These are phyloP conservation scores for Guaruba guarouba DNA, from an alignment of 2,113 vertebrate species.

Conservation along the genomic window DNA sequence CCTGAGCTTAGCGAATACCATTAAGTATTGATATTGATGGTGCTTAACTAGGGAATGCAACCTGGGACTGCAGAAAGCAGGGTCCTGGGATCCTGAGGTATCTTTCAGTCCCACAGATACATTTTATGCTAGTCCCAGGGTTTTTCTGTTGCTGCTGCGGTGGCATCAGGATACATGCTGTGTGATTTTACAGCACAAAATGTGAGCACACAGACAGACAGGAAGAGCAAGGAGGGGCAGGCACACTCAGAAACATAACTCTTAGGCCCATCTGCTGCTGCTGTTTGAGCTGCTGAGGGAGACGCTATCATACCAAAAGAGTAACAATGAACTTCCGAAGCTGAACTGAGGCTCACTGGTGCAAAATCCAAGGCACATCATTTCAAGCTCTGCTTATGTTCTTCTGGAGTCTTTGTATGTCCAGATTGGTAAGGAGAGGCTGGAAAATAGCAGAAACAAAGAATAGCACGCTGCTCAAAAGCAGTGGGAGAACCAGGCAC, in stretches of 20 bases:
- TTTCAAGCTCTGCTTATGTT: neutral
- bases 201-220: neutral
- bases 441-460: neutral
- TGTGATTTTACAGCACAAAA: constrained; percentile 52
- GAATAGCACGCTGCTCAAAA: neutral
- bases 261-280: constrained; percentile 63
- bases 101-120: constrained; percentile 28
- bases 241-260: constrained; percentile 13
- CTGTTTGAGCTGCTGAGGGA: constrained; percentile 57
- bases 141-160: constrained; percentile 27
- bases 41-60: constrained; percentile 77
- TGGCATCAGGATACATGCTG: constrained; percentile 6
- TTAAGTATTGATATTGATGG: constrained; percentile 83
- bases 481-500: neutral
- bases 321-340: constrained; percentile 44
- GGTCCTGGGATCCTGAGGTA: constrained; percentile 54
- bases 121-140: constrained; percentile 25
- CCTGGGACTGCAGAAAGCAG: constrained; percentile 71
- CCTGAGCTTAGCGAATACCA: constrained; percentile 80
- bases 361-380: neutral
- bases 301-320: neutral
- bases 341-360: neutral
- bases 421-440: neutral
- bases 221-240: constrained; percentile 29
- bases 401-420: neutral